These are phyloP conservation scores for Cirrhinus molitorella DNA, from an alignment of 2,797 vertebrate genomes.

Conservation along the genomic window DNA sequence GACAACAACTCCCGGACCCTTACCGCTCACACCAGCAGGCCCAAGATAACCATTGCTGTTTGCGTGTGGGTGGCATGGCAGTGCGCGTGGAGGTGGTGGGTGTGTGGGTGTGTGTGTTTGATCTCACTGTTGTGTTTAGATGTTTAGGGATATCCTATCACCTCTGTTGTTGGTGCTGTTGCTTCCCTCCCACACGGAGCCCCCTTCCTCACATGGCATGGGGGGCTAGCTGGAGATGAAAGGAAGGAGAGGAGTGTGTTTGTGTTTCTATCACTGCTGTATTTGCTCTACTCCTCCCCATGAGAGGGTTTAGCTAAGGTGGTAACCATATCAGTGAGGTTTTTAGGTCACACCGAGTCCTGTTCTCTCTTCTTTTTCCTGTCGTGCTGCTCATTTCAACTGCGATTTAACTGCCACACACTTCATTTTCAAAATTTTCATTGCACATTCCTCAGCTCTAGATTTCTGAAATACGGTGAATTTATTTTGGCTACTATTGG, in stretches of 20 bases:
- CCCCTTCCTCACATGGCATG: conserved; percentile 55
- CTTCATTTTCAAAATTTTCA: conserved; percentile 15
- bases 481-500: conserved; percentile 45
- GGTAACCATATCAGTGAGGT: conserved; percentile 78
- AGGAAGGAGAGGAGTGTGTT: conserved; percentile 76
- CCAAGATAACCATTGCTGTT: conserved; percentile 79
- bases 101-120: conserved; percentile 69
- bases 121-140: conserved; percentile 84
- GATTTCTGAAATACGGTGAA: conserved; percentile 11
- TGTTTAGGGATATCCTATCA: conserved; percentile 85
- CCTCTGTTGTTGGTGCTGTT: conserved; percentile 79
- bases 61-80: conserved; percentile 80
- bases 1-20: conserved; percentile 53
- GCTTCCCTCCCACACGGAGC: conserved; percentile 62
- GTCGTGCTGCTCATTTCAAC: neutral
- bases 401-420: too few relatives aligned
- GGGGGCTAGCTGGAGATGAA: conserved; percentile 74
- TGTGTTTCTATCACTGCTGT: conserved; percentile 81
- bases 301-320: conserved; percentile 72
- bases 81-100: conserved; percentile 50
- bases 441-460: conserved; percentile 3
- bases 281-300: conserved; percentile 74
- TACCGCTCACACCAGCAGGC: conserved; percentile 73
- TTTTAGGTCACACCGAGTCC: conserved; percentile 73
- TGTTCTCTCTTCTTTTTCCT: conserved; percentile 1